phyloP scores from a whole-genome alignment of 1,140 invertebrate genomes.

The Aphis gossypii region DNA sequence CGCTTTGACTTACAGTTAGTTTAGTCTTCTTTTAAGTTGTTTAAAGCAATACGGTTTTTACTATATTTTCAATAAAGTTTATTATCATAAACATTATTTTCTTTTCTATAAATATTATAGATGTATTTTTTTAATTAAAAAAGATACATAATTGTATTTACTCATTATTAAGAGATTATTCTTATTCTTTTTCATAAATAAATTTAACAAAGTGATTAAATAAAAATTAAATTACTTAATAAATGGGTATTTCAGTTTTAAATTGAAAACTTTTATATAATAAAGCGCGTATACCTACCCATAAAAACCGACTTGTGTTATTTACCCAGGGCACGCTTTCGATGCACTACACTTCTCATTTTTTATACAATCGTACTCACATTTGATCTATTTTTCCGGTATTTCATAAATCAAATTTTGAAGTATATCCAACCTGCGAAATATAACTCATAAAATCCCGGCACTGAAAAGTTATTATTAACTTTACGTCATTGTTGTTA shows the following conservation, averaged over 20 bases:
- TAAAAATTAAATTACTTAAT: not conserved
- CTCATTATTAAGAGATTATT: not conserved
- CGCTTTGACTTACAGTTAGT: not conserved
- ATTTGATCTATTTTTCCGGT: not conserved
- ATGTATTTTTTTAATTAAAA: conserved; percentile 15
- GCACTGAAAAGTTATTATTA: not conserved
- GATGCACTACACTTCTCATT: not conserved
- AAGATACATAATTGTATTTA: not conserved
- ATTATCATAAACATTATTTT: not conserved
- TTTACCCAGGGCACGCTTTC: not conserved
- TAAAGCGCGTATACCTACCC: not conserved
- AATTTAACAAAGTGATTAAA: not conserved
- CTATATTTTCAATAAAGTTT: not conserved
- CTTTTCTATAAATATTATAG: not conserved
- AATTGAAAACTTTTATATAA: not conserved
- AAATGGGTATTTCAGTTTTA: not conserved
- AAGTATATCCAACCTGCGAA: not conserved
- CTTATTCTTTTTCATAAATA: not conserved
- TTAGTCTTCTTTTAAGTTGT: not conserved
- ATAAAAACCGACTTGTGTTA: not conserved
- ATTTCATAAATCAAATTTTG: not conserved
- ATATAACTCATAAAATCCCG: not conserved
- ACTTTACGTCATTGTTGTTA: not conserved
- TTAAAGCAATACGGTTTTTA: not conserved
- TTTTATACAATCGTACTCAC: not conserved